Conservation (phyloP, 35 echinoderm and acorn worm genomes). For the Patiria miniata region DNA sequence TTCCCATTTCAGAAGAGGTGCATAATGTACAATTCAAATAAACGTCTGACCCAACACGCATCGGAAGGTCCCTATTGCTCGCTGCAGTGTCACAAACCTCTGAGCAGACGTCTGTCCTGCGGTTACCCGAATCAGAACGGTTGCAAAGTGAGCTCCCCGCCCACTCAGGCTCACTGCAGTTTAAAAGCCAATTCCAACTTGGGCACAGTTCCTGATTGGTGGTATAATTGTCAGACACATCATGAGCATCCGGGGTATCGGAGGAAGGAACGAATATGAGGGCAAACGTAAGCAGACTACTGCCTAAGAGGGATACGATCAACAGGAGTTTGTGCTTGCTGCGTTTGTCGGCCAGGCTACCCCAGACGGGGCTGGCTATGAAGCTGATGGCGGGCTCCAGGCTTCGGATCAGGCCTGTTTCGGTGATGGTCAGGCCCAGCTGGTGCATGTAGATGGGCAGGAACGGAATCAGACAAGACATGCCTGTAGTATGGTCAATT, state of each 20-base stretch:
- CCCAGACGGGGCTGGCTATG: slow-evolving; percentile 80
- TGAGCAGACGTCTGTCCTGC: neutral
- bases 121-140: neutral
- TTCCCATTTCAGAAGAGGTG: neutral
- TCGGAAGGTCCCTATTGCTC: neutral
- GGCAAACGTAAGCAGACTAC: slow-evolving; percentile 64
- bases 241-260: neutral
- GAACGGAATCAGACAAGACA: slow-evolving; percentile 79
- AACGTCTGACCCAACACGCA: neutral
- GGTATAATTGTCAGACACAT: neutral
- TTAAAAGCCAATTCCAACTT: slow-evolving; percentile 3
- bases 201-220: neutral
- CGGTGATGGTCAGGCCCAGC: slow-evolving; percentile 64
- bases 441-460: slow-evolving; percentile 79
- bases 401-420: slow-evolving; percentile 85
- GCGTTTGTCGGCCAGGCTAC: slow-evolving; percentile 81
- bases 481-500: slow-evolving; percentile 35
- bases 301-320: slow-evolving; percentile 46
- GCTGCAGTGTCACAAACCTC: neutral
- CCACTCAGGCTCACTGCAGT: neutral
- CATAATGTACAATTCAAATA: slow-evolving; percentile 13
- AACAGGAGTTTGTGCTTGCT: slow-evolving; percentile 75
- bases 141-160: slow-evolving; percentile 11
- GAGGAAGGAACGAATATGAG: slow-evolving; percentile 68
- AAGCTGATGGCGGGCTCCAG: slow-evolving; percentile 77